phyloP scores from a whole-genome alignment of 2,888 invertebrate genomes.

The Formica aserva region DNA sequence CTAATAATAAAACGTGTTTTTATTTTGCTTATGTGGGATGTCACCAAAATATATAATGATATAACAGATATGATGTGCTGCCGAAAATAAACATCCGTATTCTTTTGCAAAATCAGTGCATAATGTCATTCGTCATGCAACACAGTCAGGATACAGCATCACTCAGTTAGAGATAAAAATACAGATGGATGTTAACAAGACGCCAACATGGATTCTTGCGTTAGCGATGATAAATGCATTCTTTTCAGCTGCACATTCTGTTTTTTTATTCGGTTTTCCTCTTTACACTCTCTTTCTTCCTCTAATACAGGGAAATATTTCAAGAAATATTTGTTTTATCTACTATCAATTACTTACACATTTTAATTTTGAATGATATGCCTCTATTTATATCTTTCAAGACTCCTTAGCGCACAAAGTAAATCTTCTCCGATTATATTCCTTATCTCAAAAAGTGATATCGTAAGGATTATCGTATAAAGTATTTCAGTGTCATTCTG shows the following conservation, averaged over 20 bases:
- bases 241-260: neutral
- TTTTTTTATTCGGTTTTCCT: neutral
- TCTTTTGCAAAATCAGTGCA: conserved; percentile 46
- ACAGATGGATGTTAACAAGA: conserved; percentile 53
- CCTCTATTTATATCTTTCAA: neutral
- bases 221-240: conserved; percentile 39
- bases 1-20: conserved; percentile 1
- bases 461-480: conserved; percentile 12
- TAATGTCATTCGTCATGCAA: conserved; percentile 71
- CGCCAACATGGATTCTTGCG: conserved; percentile 49
- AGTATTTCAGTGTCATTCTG: neutral
- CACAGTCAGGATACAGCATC: conserved; percentile 57
- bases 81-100: conserved; percentile 32
- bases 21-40: conserved; percentile 12
- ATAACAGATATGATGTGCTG: conserved; percentile 19
- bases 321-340: neutral
- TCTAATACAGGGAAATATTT: conserved; percentile 5
- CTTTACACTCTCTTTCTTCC: conserved; percentile 22
- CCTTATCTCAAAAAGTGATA: conserved; percentile 13
- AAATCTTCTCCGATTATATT: neutral
- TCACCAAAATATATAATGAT: conserved; percentile 10
- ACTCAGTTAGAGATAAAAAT: conserved; percentile 62
- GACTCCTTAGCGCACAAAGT: conserved; percentile 1
- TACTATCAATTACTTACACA: neutral
- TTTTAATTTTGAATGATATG: neutral